Conservation (phyloP, 2,797 vertebrate species). For the Myotis vivesi region DNA sequence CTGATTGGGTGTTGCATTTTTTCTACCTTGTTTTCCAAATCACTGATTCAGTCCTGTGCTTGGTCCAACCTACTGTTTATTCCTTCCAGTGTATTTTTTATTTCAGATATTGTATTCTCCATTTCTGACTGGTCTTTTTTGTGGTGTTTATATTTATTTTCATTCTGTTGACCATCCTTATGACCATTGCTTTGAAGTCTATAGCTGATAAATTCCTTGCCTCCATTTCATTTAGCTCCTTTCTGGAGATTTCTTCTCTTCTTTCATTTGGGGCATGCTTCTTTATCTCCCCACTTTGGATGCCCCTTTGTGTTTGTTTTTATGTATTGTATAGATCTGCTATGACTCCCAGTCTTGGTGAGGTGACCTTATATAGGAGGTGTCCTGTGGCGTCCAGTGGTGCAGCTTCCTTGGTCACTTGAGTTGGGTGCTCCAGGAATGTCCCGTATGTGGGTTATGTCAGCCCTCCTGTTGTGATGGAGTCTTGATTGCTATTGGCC, state of each 20-base stretch:
- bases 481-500: neutral
- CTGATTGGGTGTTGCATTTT: neutral
- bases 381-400: neutral
- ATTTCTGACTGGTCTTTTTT: neutral
- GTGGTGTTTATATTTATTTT: neutral
- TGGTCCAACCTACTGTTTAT: neutral
- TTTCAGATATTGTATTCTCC: neutral
- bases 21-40: neutral
- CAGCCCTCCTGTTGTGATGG: neutral
- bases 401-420: neutral
- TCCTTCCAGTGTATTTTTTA: neutral
- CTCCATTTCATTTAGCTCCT: neutral
- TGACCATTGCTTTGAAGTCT: neutral
- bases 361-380: neutral
- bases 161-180: neutral
- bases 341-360: neutral
- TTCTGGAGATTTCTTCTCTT: neutral
- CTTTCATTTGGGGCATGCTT: neutral
- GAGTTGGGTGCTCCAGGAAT: neutral
- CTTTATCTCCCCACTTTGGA: neutral
- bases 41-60: neutral
- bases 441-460: neutral
- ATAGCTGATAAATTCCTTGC: neutral
- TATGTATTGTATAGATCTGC: neutral
- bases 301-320: neutral